Evolutionary conservation across 1,140 invertebrate genomes (phyloP).

Genomic region (Ips nitidus): DNA sequence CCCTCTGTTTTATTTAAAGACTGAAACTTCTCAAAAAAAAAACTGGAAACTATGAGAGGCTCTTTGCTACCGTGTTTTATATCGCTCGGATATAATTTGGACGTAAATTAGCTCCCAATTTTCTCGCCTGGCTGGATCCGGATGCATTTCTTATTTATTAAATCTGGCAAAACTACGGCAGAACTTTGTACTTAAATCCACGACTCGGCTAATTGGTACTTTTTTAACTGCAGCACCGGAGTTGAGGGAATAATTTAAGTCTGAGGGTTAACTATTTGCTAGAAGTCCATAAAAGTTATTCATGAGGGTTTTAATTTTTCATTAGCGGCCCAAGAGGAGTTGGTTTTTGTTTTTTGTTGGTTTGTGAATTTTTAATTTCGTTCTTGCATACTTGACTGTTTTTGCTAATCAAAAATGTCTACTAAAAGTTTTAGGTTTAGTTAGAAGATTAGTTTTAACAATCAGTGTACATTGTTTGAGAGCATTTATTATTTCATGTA

Average conservation of each 20-base stretch:
- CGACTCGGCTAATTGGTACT: slow-evolving; percentile 3
- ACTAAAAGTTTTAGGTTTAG: no score
- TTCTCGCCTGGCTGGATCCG: neutral
- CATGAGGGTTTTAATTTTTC: neutral
- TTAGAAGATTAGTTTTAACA: no score
- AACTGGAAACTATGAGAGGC: neutral
- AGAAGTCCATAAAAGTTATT: neutral
- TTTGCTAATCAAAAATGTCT: no score
- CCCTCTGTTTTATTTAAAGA: slow-evolving; percentile 5
- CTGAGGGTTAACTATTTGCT: slow-evolving; percentile 9
- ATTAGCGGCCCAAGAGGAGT: no score
- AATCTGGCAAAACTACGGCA: slow-evolving; percentile 19
- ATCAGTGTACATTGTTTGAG: no score
- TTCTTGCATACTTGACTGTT: no score
- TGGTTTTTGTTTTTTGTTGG: no score
- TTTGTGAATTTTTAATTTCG: no score
- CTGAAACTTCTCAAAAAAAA: neutral
- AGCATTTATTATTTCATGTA: no score
- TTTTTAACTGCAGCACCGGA: slow-evolving; percentile 2
- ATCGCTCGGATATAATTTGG: slow-evolving; percentile 3
- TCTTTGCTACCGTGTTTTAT: neutral
- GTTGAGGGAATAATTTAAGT: slow-evolving; percentile 7
- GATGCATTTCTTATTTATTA: slow-evolving; percentile 23
- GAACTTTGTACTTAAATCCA: slow-evolving; percentile 13
- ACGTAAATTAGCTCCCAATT: slow-evolving; percentile 6